Conservation (phyloP, 2,113 vertebrate species). For the zebrafish (Danio rerio) region GRCz12tu NC_133179.1:2821501-2822000, state of each 20-base stretch:
- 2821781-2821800: background rate
- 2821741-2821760: slow-evolving; percentile 93
- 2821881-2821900: slow-evolving; percentile 42
- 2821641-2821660: slow-evolving; percentile 54
- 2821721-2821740: slow-evolving; percentile 93
- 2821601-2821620: slow-evolving; percentile 9
- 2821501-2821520: too few relatives aligned
- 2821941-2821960: slow-evolving; percentile 43
- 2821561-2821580: background rate
- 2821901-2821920: slow-evolving; percentile 51
- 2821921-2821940: slow-evolving; percentile 62
- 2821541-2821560: background rate
- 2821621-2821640: slow-evolving; percentile 26
- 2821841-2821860: background rate
- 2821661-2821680: slow-evolving; percentile 74
- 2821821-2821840: background rate
- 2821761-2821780: slow-evolving; percentile 89
- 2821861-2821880: background rate
- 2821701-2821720: slow-evolving; percentile 97
- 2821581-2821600: background rate
- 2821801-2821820: background rate
- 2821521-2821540: too few relatives aligned
- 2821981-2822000: background rate
- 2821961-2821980: background rate
- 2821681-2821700: slow-evolving; percentile 86